A percentile compares a stretch with the other conserved stretches of the same genome.
Evolutionary conservation across 2,888 invertebrate genomes (phyloP).

Genomic region (Lamellibrachia columna): DNA sequence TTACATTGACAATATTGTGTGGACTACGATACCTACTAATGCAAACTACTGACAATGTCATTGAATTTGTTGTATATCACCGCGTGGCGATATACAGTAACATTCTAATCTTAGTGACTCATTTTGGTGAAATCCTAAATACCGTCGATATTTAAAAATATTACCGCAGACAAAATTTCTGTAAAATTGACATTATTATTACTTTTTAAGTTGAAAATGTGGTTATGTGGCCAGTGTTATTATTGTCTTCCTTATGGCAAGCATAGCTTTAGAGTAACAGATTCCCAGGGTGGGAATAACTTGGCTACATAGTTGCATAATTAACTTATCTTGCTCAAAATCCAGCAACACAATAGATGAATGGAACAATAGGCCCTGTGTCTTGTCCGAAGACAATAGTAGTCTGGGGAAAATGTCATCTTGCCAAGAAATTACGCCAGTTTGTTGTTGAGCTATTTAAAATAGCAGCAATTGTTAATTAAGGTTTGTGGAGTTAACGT

Average conservation of each 20-base stretch:
- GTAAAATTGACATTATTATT: too few relatives aligned
- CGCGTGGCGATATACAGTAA: too few relatives aligned
- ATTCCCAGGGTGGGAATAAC: background rate
- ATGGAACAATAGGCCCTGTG: background rate
- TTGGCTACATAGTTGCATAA: background rate
- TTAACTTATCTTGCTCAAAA: background rate
- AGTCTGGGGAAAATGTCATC: background rate
- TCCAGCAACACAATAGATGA: background rate
- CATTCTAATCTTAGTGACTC: too few relatives aligned
- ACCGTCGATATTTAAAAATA: too few relatives aligned
- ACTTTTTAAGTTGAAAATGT: background rate
- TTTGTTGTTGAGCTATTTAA: background rate
- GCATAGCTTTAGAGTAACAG: background rate
- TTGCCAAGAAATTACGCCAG: background rate
- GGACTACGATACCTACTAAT: background rate
- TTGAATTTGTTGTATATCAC: too few relatives aligned
- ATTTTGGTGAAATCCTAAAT: too few relatives aligned
- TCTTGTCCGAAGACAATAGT: background rate
- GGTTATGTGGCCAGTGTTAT: background rate
- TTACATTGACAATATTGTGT: background rate
- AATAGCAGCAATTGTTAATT: background rate
- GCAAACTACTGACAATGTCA: too few relatives aligned
- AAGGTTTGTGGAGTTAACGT: background rate
- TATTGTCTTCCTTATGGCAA: background rate
- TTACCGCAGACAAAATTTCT: too few relatives aligned